Percentiles rank a stretch among this genome's conserved stretches.
phyloP scores from a whole-genome alignment of 1,140 invertebrate genomes.

The Acromyrmex charruanus region DNA sequence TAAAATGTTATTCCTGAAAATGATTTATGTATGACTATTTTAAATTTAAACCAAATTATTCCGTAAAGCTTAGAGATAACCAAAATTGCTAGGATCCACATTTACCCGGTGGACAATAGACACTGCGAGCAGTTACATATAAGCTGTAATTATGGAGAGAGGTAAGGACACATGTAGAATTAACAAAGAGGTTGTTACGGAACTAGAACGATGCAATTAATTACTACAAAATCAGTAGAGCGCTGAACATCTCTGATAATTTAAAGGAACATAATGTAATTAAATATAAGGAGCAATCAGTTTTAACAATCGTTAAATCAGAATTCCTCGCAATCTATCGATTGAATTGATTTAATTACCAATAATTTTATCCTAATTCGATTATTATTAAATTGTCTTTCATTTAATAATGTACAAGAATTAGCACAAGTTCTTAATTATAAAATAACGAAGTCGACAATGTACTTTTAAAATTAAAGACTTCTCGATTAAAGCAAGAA shows the following conservation, averaged over 20 bases:
- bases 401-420: constrained; percentile 7
- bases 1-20: background rate
- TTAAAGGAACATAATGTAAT: constrained; percentile 45
- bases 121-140: background rate
- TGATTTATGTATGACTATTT: background rate
- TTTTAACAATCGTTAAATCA: constrained; percentile 23
- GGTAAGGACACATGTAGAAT: constrained; percentile 35
- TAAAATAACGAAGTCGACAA: constrained; percentile 7
- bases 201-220: constrained; percentile 43
- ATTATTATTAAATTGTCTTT: constrained; percentile 21
- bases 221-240: constrained; percentile 16
- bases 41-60: constrained; percentile 11
- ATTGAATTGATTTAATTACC: constrained; percentile 29
- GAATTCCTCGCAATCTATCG: constrained; percentile 10
- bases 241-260: constrained; percentile 10
- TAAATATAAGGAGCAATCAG: constrained; percentile 39
- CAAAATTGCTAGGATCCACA: background rate
- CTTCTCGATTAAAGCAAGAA: background rate
- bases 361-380: constrained; percentile 25
- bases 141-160: constrained; percentile 32
- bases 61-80: background rate
- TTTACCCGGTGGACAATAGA: constrained; percentile 10
- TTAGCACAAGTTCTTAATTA: background rate
- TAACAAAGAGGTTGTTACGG: constrained; percentile 27
- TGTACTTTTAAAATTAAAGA: background rate